phyloP scores from a whole-genome alignment of 1,140 invertebrate species.

The Ceratina japonica region DNA sequence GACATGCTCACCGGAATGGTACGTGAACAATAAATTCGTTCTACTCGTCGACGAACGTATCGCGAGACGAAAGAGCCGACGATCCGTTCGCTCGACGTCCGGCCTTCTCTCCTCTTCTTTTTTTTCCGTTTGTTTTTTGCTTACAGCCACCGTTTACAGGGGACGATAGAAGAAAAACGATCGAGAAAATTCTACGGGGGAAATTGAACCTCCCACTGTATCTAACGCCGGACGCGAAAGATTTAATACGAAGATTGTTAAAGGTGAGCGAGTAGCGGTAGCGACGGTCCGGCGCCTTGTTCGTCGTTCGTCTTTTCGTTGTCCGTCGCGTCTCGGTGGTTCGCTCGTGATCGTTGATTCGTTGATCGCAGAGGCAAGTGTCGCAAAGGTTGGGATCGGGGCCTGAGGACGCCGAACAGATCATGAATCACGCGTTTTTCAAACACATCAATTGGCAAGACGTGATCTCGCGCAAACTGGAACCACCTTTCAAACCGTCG shows the following conservation, averaged over 20 bases:
- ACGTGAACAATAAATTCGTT: constrained; percentile 68
- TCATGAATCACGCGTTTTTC: constrained; percentile 95
- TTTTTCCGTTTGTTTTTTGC: neutral
- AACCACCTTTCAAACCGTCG: constrained; percentile 95
- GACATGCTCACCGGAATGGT: constrained; percentile 99
- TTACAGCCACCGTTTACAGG: constrained; percentile 97
- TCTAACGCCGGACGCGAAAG: constrained; percentile 95
- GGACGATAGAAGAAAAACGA: constrained; percentile 98
- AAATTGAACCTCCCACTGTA: constrained; percentile 97
- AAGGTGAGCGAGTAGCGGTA: constrained; percentile 79
- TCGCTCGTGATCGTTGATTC: constrained; percentile 29
- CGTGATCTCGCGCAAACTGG: constrained; percentile 90
- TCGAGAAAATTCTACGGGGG: constrained; percentile 98
- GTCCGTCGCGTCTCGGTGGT: too few species aligned
- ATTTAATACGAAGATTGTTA: constrained; percentile 92
- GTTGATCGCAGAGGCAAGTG: constrained; percentile 87
- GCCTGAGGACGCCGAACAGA: constrained; percentile 90
- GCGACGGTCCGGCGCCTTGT: too few species aligned
- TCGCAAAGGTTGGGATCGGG: constrained; percentile 89
- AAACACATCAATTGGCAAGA: constrained; percentile 96
- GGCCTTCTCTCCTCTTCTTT: too few species aligned
- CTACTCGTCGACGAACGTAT: neutral
- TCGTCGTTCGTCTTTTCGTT: too few species aligned
- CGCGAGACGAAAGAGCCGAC: neutral
- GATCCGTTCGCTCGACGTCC: too few species aligned